Conservation (phyloP, 1,140 invertebrate species). For the Teleopsis dalmanni region DNA sequence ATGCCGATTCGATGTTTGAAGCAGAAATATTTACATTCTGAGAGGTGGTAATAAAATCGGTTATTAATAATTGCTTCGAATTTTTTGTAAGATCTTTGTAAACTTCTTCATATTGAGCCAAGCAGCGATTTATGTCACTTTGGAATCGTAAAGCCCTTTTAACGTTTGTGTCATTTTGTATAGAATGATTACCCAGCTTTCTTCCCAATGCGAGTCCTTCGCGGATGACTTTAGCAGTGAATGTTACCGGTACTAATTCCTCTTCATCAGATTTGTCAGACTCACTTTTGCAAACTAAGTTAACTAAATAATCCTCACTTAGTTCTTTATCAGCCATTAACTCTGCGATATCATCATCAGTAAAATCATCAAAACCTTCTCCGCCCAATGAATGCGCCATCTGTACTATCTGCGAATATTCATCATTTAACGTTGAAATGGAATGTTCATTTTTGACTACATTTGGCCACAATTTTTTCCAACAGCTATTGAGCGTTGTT, state of each 20-base stretch:
- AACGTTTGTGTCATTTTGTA: slow-evolving; percentile 9
- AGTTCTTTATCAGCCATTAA: slow-evolving; percentile 12
- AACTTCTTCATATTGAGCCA: slow-evolving; percentile 5
- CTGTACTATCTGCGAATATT: slow-evolving; percentile 12
- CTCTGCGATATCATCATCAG: background rate
- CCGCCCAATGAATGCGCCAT: slow-evolving; percentile 10
- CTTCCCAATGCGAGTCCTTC: slow-evolving; percentile 9
- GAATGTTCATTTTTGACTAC: background rate
- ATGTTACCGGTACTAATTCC: background rate
- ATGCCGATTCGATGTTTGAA: no score
- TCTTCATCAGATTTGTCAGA: slow-evolving; percentile 9
- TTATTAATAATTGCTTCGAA: background rate
- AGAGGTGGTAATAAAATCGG: background rate
- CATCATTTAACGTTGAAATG: background rate
- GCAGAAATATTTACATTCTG: no score
- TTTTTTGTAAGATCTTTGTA: slow-evolving; percentile 7
- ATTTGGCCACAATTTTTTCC: slow-evolving; percentile 18
- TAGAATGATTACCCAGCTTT: slow-evolving; percentile 11
- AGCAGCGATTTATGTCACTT: background rate
- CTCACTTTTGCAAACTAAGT: slow-evolving; percentile 5
- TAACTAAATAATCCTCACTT: slow-evolving; percentile 10
- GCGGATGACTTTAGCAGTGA: slow-evolving; percentile 10
- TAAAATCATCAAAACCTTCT: slow-evolving; percentile 19
- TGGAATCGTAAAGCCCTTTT: slow-evolving; percentile 6
- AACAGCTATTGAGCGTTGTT: slow-evolving; percentile 14